These are phyloP conservation scores for Melolontha melolontha DNA, from an alignment of 2,888 invertebrate genomes.

Conservation along the genomic window DNA sequence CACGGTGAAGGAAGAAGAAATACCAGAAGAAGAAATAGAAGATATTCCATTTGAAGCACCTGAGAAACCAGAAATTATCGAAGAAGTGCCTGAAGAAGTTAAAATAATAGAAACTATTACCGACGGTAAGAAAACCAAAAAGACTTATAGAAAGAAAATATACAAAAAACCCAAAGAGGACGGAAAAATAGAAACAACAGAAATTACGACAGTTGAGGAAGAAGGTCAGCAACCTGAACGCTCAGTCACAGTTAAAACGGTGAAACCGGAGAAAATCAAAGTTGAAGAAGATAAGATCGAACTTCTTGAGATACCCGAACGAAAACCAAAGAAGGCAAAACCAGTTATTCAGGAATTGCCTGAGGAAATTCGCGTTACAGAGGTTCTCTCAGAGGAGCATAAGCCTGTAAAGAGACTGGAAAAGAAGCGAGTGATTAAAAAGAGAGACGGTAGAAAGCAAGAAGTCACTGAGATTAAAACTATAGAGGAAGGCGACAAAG, in stretches of 20 bases:
- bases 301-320: constrained; percentile 2
- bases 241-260: constrained; percentile 51
- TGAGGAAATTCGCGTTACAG: constrained; percentile 45
- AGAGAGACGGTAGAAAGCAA: constrained; percentile 50
- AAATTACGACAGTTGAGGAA: constrained; percentile 57
- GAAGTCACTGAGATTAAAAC: constrained; percentile 59
- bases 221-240: constrained; percentile 57
- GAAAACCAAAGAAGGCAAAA: constrained; percentile 43
- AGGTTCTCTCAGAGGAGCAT: constrained; percentile 48
- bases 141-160: constrained; percentile 54
- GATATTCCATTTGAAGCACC: constrained; percentile 50
- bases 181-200: constrained; percentile 53
- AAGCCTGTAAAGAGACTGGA: constrained; percentile 52
- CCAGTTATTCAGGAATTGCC: constrained; percentile 44
- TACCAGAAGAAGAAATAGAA: constrained; percentile 52
- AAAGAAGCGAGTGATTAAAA: constrained; percentile 48
- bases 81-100: constrained; percentile 46
- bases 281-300: constrained; percentile 38
- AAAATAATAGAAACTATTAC: constrained; percentile 47
- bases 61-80: constrained; percentile 52
- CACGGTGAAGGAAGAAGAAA: constrained; percentile 45
- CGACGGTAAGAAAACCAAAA: constrained; percentile 56
- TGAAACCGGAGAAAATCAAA: constrained; percentile 31
- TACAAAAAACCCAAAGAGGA: constrained; percentile 56
- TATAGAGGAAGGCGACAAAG: constrained; percentile 55